Base-by-base conservation (phyloP, 2,113 vertebrate species). In the Chaetodon trifascialis region DNA sequence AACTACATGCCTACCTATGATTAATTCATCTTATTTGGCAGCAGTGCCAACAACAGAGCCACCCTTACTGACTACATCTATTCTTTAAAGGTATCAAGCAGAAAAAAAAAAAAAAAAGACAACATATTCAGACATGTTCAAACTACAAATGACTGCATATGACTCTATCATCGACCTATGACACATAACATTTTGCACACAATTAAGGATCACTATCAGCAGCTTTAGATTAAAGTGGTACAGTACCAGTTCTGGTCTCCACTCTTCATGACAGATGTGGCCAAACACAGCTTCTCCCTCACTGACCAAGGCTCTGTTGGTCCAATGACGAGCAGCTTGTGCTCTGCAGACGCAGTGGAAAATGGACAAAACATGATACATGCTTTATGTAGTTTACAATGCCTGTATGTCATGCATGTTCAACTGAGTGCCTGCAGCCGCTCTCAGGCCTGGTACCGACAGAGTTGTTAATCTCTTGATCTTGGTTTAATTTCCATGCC, bases 241-340 rank as follows among this genome's bases (percentile, higher is more conserved):
- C 5, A 72, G 58, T 93, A 99, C 98, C 98, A 99, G 94, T 99
- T 99, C 93, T 99, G 97, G 94, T 99, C 97, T 38, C 98, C 98
- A 82, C 98, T 99, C 86, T 97, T 96, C 97, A 99, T 99, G 84
- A 99, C 98, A 58, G 98, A 99, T 70, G 98, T 98, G 44, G 98
- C 98, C 90, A 99, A 94, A 91, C 98, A 99, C 68, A 99, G 94
- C 88, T 99, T 99, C 94, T 99, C 98, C 67, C 97, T 96, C 87
- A 98, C 95, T 60, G 98, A 99, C 97, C 98, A 99, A 38, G 97
- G 97, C 88, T 99, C 98, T 11, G 97, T 97, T 44, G 98, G 97
- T 84, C 97, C 97, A 88, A 95, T 95, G 86, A 96, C 96, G 87
- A 97, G 93, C 89, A 98, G 94, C 89, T 99, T 99, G 94, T 99